Base-by-base conservation (phyloP, 1,140 invertebrate species). In the fruit fly (Drosophila melanogaster) region DNA sequence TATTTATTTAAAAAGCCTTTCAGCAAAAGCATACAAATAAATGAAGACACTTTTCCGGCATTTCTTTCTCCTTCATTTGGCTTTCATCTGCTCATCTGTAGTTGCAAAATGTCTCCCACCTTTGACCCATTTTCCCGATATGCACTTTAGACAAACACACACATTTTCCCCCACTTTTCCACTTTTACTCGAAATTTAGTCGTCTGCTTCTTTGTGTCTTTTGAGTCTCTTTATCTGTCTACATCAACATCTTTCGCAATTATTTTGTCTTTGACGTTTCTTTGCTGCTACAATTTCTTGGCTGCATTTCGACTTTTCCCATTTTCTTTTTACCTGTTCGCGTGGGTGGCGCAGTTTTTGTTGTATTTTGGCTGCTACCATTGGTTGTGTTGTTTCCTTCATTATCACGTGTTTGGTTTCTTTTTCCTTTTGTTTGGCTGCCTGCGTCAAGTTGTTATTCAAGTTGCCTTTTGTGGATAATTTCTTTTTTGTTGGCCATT, bases 141-240 rank as follows among this genome's bases (percentile, higher is more conserved):
- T 64, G 59, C 79, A 77, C 67, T 77, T 66, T 67, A 55, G 55
- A 17, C 41, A 69, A 24, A 30, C 44, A 62, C 51, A 62, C 51
- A 70, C 47, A 35, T 76, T 72, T 81, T 30, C 55, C 62, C 50
- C 26, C 65, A 15, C 40, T 41, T 46, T 71, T 75, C 19, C 57
- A 73, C 81, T 86, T 79, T 81, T 79, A 72, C 79, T 67, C 43
- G 54, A 78, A 76, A 69, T 87, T 75, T 66, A 87, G 77, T 57
- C 70, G 56, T 78, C 67, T 78, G 35, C 62, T 62, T 66, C 57
- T 73, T 24, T 57, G 55, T 58, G 24, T 37, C 62, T 60, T 37
- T 4, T 10, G n/a, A 11, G 24, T 22, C 22, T 50, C 50, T 55
- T 55, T 64, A 46, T 70, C 65, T 67, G 49, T 56, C 62, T 56